Conservation (phyloP, 2,888 invertebrate species). For the Euphydryas editha region DNA sequence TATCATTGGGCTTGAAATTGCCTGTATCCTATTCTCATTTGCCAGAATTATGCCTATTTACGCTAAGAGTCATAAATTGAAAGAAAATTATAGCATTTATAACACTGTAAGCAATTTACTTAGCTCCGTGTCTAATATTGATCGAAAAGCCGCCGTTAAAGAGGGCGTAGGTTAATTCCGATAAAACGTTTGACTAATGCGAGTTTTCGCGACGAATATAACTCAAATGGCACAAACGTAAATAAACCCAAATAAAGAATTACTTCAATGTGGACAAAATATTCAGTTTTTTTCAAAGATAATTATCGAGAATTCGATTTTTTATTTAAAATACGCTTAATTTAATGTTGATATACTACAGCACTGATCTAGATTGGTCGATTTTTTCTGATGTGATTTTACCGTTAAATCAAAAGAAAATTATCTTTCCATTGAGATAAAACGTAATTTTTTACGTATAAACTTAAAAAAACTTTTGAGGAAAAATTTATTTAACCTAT, state of each 20-base stretch:
- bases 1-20: conserved; percentile 44
- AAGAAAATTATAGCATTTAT: conserved; percentile 1
- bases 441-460: too few species aligned
- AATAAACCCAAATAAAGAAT: not conserved
- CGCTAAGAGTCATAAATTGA: conserved; percentile 11
- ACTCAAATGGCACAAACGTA: not conserved
- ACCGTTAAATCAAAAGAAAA: too few species aligned
- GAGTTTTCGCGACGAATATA: not conserved
- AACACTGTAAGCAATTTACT: not conserved
- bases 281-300: too few species aligned
- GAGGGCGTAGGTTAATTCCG: not conserved
- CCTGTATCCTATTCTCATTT: conserved; percentile 48
- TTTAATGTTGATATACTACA: too few species aligned
- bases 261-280: too few species aligned
- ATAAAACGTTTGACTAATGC: not conserved
- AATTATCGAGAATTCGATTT: too few species aligned
- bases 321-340: too few species aligned
- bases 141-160: not conserved
- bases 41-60: conserved; percentile 32
- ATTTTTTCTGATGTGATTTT: too few species aligned
- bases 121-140: not conserved
- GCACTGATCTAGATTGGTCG: too few species aligned
- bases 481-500: too few species aligned
- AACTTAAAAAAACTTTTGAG: too few species aligned
- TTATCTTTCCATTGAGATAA: too few species aligned